Conservation (phyloP, 2,113 vertebrate species). For the Platysternon megacephalum region DNA sequence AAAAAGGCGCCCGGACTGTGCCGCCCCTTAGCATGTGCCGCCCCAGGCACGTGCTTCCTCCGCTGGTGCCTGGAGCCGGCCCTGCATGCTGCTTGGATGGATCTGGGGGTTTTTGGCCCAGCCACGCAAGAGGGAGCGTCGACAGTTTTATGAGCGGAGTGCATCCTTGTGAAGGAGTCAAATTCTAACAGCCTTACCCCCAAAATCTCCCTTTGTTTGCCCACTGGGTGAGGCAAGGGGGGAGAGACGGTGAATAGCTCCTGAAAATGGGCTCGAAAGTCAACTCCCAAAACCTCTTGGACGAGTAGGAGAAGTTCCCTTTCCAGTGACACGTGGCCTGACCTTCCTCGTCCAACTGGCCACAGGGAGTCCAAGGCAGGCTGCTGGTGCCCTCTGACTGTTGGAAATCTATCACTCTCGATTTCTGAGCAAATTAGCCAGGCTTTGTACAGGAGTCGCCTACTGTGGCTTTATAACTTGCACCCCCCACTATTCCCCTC, state of each 20-base stretch:
- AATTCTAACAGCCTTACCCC: too few species aligned
- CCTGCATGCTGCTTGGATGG: not conserved
- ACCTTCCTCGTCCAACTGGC: not conserved
- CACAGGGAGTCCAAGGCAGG: not conserved
- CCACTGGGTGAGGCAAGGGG: not conserved
- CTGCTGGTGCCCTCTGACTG: not conserved
- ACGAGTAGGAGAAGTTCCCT: not conserved
- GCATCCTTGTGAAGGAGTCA: too few species aligned
- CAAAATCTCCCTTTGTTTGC: not conserved
- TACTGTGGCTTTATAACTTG: not conserved
- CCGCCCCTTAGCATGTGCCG: too few species aligned
- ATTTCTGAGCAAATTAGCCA: not conserved
- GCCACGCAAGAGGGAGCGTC: too few species aligned
- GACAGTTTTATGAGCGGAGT: too few species aligned
- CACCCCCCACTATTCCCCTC: not conserved
- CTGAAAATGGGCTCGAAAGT: not conserved
- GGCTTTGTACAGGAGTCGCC: not conserved
- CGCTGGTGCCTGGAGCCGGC: too few species aligned
- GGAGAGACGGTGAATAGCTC: not conserved
- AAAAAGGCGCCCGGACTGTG: too few species aligned
- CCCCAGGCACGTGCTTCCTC: too few species aligned
- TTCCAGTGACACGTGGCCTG: not conserved
- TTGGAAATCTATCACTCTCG: not conserved
- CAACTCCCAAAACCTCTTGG: not conserved
- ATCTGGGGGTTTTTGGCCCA: not conserved